Base-by-base conservation (phyloP, 2,888 invertebrate genomes). In the Drosophila kambysellisi region DNA sequence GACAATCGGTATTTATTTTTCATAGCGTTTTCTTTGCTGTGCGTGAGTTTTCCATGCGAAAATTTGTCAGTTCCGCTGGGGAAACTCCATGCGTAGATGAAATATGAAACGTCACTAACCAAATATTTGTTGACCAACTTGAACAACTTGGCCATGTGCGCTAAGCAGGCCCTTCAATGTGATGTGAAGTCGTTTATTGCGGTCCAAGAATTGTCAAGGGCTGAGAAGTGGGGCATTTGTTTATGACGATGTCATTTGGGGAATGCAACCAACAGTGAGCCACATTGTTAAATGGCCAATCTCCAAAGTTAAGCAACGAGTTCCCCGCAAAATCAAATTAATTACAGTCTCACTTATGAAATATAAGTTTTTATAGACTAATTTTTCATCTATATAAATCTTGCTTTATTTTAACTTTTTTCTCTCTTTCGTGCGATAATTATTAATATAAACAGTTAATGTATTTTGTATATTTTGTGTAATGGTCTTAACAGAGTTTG, bases 1-100 rank as follows among this genome's bases (percentile, higher is more conserved):
- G 65, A 57, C 67, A 67, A 70, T 66, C 54, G 46, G 74, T 25
- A 64, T 69, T 61, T 53, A 15, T n/a, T n/a, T 35, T 33, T 25
- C 50, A 20, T 29, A 8, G 8, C 20, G 12, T 54, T 66, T 57
- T 75, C 20, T 46, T 50, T 8, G 17, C 46, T 6, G 48, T 75
- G 76, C 75, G 56, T 79, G 60, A 76, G 76, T 80, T 78, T 88
- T 71, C 70, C 79, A 73, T 84, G 85, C 88, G 84, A 84, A 83
- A 85, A 82, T 71, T 54, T 48, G 51, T 66, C 33, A 48, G 50
- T 56, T 57, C 6, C 61, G 56, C 61, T 79, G 72, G 66, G 63
- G 63, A 56, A 57, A 61, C 67, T 29, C 25, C 29, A 64, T 12
- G 29, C 8, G 5, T 4, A 29, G 12, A n/a, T 39, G 12, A 39